phyloP scores from a whole-genome alignment of 2,113 vertebrate genomes.

The Mesocricetus auratus region DNA sequence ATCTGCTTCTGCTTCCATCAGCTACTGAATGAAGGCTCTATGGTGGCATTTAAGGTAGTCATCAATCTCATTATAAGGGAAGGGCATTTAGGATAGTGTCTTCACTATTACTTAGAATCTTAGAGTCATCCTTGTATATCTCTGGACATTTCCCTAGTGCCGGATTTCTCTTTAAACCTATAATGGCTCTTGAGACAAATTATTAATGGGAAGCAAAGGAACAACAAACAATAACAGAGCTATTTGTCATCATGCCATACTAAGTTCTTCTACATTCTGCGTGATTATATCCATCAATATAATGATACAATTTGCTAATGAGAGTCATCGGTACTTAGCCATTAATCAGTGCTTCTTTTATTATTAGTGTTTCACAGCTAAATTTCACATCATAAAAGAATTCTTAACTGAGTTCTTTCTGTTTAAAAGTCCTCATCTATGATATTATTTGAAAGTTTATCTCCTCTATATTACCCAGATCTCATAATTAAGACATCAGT shows the following conservation, averaged over 20 bases:
- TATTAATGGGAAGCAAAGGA: background rate
- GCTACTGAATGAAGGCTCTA: no score
- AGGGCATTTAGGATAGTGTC: no score
- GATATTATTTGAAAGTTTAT: conserved; percentile 4
- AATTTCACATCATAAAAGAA: conserved; percentile 9
- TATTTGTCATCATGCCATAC: background rate
- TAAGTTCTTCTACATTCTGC: background rate
- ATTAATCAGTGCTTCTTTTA: conserved; percentile 46
- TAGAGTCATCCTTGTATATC: no score
- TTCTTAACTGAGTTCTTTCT: conserved; percentile 14
- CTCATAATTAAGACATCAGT: conserved; percentile 9
- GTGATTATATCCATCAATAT: background rate
- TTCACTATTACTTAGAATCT: no score
- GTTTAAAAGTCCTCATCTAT: conserved; percentile 5
- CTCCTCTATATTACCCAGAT: background rate
- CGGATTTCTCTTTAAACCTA: no score
- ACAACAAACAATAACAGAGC: background rate
- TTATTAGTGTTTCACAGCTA: conserved; percentile 39
- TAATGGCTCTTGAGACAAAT: no score
- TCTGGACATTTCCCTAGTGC: no score
- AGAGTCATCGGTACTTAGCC: background rate
- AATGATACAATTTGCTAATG: conserved; percentile 16
- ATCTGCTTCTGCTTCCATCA: no score
- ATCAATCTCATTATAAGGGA: no score
- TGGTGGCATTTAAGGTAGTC: no score